Evolutionary conservation across 2,888 invertebrate genomes (phyloP), one percentile per base, ranked within the genome.

Genomic region (Doris montereyensis): DNA sequence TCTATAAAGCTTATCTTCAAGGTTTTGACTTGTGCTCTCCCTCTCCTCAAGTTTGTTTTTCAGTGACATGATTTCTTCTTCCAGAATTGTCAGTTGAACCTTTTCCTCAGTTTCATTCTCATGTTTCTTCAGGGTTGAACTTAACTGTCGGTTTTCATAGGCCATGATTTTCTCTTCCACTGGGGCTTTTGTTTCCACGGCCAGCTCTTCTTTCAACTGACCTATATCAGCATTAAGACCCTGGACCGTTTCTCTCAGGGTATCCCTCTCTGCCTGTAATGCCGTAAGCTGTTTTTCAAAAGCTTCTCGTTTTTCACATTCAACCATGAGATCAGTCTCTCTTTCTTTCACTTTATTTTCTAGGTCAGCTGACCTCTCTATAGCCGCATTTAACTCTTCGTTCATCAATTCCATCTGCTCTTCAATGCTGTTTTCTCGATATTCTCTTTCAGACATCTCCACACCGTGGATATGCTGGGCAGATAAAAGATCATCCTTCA

Each of bases 401-500:
- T 74, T 3, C 60, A 70, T n/a, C 2, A 62, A 26, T 57, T 76
- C 41, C 30, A 75, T 52, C 21, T 77, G 21, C 2, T 77, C 72
- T 65, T 77, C 67, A 28, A 82, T 17, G 24, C 57, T 67, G 13
- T 76, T 57, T n/a, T 35, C 8, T 4, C 68, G 76, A 0, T 76
- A 34, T 10, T 76, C 52, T 32, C 17, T 30, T 30, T 76, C 76
- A 35, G 68, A 76, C 52, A 67, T 65, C 57, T 68, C 76, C 21
- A 76, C 35, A 41, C 24, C 30, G 8, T 77, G 34, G 1, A 60
- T 26, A 77, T 77, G 70, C 35, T 77, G 58, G 24, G 32, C 58
- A 41, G 77, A 57, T 3, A 77, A n/a, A 21, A 77, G 77, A 26
- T 77, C 62, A 57, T 70, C 77, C 34, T 77, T 68, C 10, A 77